These are phyloP conservation scores for Aleiodes testaceus DNA, from an alignment of 2,888 invertebrate genomes.

Conservation along the genomic window DNA sequence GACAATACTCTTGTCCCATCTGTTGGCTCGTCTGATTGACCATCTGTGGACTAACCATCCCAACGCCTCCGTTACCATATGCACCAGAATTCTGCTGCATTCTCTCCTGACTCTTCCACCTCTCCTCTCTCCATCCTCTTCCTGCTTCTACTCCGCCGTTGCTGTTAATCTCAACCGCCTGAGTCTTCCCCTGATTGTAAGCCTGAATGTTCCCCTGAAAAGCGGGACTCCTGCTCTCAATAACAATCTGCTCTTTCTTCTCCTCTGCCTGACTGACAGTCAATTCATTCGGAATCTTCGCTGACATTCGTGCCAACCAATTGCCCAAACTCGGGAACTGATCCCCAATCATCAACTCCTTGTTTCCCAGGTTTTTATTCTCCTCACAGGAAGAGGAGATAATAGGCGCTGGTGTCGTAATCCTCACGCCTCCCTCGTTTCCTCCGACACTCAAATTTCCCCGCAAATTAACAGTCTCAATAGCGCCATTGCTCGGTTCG, in stretches of 20 bases:
- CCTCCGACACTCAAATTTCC: neutral
- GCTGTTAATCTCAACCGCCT: neutral
- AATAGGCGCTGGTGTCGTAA: neutral
- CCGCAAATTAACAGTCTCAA: neutral
- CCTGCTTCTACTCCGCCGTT: neutral
- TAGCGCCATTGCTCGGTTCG: neutral
- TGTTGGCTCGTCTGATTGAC: slow-evolving; percentile 15
- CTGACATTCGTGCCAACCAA: slow-evolving; percentile 55
- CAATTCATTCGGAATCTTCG: neutral
- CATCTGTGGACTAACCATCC: neutral
- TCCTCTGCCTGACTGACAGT: slow-evolving; percentile 52
- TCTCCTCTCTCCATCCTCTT: slow-evolving; percentile 31
- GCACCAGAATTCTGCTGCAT: neutral
- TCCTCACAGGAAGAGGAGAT: slow-evolving; percentile 40
- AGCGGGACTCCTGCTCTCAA: slow-evolving; percentile 48
- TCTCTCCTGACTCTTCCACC: slow-evolving; percentile 36
- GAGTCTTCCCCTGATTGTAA: slow-evolving; percentile 5
- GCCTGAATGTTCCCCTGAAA: slow-evolving; percentile 4
- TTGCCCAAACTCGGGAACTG: slow-evolving; percentile 66
- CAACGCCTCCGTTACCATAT: neutral
- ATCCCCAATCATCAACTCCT: slow-evolving; percentile 53
- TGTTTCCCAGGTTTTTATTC: slow-evolving; percentile 6
- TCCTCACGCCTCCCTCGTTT: neutral
- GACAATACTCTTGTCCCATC: slow-evolving; percentile 51
- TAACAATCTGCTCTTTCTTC: slow-evolving; percentile 48